These are phyloP conservation scores for Lepisosteus oculatus DNA, from an alignment of 2,113 vertebrate species.

Conservation along the genomic window DNA sequence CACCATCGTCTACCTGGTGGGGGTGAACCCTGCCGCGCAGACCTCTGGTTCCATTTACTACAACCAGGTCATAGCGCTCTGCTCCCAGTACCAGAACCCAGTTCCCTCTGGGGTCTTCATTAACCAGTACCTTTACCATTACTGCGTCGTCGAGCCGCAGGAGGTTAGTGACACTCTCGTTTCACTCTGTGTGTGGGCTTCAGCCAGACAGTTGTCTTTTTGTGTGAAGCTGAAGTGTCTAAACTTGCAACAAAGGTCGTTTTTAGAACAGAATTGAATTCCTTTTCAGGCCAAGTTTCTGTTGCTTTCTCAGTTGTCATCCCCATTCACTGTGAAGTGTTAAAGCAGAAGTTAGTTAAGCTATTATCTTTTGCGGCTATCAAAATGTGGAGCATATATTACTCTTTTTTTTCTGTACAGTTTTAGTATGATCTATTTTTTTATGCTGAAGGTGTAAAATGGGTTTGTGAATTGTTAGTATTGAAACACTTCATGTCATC, in stretches of 20 bases:
- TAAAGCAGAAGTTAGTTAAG: too few relatives aligned
- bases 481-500: too few relatives aligned
- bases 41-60: slow-evolving; percentile 74
- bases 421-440: background rate
- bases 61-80: slow-evolving; percentile 71
- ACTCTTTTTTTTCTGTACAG: background rate
- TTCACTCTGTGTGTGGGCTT: background rate
- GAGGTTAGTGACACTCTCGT: slow-evolving; percentile 68
- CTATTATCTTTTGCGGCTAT: background rate
- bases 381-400: background rate
- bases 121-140: slow-evolving; percentile 89
- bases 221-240: too few relatives aligned
- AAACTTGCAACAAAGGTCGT: too few relatives aligned
- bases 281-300: too few relatives aligned
- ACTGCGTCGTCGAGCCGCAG: slow-evolving; percentile 87
- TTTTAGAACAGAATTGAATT: too few relatives aligned
- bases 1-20: slow-evolving; percentile 81
- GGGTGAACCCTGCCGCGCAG: slow-evolving; percentile 81
- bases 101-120: slow-evolving; percentile 63
- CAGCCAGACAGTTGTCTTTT: too few relatives aligned
- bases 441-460: too few relatives aligned
- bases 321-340: too few relatives aligned
- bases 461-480: too few relatives aligned
- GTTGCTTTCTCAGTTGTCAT: too few relatives aligned
- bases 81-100: slow-evolving; percentile 75